Evolutionary conservation across 1,140 invertebrate species (phyloP), one percentile per base, ranked within the genome.

Genomic region (Hormaphis cornu): DNA sequence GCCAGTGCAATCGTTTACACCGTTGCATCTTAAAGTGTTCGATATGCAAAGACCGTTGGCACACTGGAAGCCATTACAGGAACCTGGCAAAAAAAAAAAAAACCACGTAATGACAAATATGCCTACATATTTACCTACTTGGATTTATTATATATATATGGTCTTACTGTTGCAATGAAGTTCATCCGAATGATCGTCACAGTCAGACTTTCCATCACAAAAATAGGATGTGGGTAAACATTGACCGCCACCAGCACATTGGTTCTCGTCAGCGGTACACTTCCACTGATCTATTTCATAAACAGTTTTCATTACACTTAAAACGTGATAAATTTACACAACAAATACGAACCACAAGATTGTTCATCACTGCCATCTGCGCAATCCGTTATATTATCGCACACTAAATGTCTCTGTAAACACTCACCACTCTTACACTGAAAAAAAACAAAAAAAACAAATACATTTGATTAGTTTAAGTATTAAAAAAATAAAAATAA

Each of bases 361-460:
- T 74, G 74, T 80, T 91, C 89, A 76, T 90, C 89, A 71, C 82
- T 86, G 7, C 82, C 81, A 74, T 90, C 88, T 44, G 82, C 81
- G 74, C 89, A 91, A 72, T 88, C 84, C 0, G 79, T 75, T 54
- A 86, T 86, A 33, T 85, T 84, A 78, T 92, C 87, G 77, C 89
- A 93, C 10, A 88, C 85, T 24, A 87, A 79, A 72, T 85, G 80
- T 69, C 84, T 76, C 71, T 82, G 85, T 18, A 91, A 82, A 74
- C 89, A 91, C 73, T 86, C 83, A 16, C 87, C 87, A 77, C 81
- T 87, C 4, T 77, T 75, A 75, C 89, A 91, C 74, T 66, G 22
- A 50, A 10, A 7, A 66, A 30, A 10, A 66, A 91, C 74, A 50
- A 33, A 50, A 10, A 7, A 66, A 30, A 10, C 48, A 16, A 30